Conservation (phyloP, 2,113 vertebrate genomes). For the Charadrius vociferus region DNA sequence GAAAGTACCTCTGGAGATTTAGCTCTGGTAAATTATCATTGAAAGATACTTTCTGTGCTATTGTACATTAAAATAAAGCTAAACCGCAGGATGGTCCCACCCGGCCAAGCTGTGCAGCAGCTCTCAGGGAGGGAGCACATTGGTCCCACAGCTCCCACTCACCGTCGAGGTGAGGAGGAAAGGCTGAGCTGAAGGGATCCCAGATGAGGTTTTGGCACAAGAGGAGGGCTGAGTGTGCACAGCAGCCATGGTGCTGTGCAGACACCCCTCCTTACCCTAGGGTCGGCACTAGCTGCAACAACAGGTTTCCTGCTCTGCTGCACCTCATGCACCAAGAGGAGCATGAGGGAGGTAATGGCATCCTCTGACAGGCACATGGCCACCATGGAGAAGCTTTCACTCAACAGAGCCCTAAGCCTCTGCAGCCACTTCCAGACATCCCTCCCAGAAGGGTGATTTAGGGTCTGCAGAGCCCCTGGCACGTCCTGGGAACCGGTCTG, state of each 20-base stretch:
- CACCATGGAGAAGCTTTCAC: background rate
- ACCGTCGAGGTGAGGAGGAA: accelerated
- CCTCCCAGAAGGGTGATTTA: accelerated
- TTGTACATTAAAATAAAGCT: background rate
- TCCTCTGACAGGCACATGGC: background rate
- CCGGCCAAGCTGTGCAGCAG: background rate
- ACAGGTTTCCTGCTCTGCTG: accelerated
- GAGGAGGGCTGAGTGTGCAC: background rate
- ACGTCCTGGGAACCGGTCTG: background rate
- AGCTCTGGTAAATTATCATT: background rate
- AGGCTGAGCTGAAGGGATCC: background rate
- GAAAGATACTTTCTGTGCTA: background rate
- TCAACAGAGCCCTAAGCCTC: accelerated
- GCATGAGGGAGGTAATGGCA: background rate
- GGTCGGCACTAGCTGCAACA: background rate
- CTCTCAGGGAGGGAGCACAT: background rate
- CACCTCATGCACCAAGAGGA: background rate
- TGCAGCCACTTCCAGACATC: background rate
- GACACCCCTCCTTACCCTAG: background rate
- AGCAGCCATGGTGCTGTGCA: background rate
- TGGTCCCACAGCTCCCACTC: background rate
- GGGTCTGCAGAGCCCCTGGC: background rate
- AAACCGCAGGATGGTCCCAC: background rate
- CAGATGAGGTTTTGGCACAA: accelerated
- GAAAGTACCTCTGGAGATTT: background rate